phyloP scores from a whole-genome alignment of 2,888 invertebrate species.

The Lathronympha strigana region DNA sequence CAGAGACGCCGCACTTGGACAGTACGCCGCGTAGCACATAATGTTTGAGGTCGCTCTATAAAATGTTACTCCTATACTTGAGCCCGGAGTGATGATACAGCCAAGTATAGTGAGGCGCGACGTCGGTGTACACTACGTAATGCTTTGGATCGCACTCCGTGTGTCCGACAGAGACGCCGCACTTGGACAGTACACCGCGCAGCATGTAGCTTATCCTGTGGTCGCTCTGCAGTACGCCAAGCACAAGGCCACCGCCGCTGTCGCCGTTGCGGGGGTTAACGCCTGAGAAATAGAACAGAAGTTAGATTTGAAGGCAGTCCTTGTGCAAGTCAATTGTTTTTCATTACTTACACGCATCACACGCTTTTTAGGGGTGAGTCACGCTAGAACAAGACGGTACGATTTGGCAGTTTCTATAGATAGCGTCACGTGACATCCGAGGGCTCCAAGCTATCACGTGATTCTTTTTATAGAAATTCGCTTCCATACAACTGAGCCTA shows the following conservation, averaged over 20 bases:
- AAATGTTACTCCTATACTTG: conserved; percentile 58
- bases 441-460: too few relatives aligned
- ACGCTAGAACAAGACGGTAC: too few relatives aligned
- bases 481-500: too few relatives aligned
- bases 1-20: conserved; percentile 67
- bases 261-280: conserved; percentile 86
- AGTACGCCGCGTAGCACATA: conserved; percentile 66
- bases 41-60: conserved; percentile 57
- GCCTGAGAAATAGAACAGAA: conserved; percentile 58
- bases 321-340: not conserved
- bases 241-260: conserved; percentile 85
- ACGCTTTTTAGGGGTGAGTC: too few relatives aligned
- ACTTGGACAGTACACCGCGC: conserved; percentile 74
- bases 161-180: conserved; percentile 60
- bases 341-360: too few relatives aligned
- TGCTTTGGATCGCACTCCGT: conserved; percentile 63
- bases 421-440: too few relatives aligned
- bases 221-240: conserved; percentile 67
- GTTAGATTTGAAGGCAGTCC: too few relatives aligned
- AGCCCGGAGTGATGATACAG: conserved; percentile 69
- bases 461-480: too few relatives aligned
- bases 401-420: too few relatives aligned
- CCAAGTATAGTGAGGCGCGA: conserved; percentile 75
- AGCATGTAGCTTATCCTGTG: conserved; percentile 72
- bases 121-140: conserved; percentile 73